phyloP scores from a whole-genome alignment of 2,888 invertebrate species.

The Cosmopolites sordidus region DNA sequence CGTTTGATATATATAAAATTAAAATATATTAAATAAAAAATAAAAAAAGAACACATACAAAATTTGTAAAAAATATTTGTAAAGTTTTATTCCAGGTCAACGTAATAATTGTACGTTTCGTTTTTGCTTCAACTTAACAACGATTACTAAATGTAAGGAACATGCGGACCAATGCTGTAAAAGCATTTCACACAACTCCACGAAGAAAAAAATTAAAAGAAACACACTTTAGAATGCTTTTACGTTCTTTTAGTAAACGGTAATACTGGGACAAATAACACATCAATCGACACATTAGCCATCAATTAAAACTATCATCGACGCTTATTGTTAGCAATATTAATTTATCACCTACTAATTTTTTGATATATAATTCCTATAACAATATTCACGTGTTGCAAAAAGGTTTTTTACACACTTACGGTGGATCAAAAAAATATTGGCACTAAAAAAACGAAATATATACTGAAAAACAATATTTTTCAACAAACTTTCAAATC shows the following conservation, averaged over 20 bases:
- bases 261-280: conserved; percentile 2
- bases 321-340: too few species aligned
- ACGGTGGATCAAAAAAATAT: too few species aligned
- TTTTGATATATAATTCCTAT: too few species aligned
- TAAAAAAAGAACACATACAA: neutral
- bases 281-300: neutral
- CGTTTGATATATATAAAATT: neutral
- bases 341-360: too few species aligned
- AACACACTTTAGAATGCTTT: neutral
- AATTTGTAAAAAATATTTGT: neutral
- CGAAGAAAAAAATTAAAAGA: neutral
- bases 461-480: too few species aligned
- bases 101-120: neutral
- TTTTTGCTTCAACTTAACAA: too few species aligned
- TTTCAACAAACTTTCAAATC: too few species aligned
- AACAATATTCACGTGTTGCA: too few species aligned
- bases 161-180: too few species aligned
- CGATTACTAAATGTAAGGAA: neutral
- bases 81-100: neutral
- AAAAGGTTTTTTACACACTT: too few species aligned
- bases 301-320: too few species aligned
- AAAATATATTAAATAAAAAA: conserved; percentile 1
- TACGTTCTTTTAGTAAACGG: neutral
- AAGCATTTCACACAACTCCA: neutral
- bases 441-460: too few species aligned